Percentiles rank a stretch among this genome's conserved stretches.
Conservation (phyloP, 2,113 vertebrate species). For the Rhinopomastus cyanomelas region DNA sequence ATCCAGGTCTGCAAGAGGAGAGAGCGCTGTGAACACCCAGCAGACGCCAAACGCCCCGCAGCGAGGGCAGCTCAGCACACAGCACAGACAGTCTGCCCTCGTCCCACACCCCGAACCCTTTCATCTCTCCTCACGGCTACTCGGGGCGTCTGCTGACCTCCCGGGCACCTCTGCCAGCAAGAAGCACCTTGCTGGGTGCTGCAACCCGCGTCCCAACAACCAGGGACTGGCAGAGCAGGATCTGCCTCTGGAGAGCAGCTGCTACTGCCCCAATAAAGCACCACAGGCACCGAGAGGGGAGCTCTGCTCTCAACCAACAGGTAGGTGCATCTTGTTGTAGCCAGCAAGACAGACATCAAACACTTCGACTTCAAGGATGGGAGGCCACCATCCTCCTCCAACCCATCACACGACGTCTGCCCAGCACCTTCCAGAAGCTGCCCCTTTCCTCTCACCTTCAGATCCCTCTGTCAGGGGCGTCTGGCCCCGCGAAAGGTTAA, state of each 20-base stretch:
- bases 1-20: constrained; percentile 81
- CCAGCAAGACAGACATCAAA: neutral
- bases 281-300: neutral
- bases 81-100: neutral
- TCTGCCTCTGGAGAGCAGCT: neutral
- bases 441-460: constrained; percentile 80
- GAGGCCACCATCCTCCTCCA: neutral
- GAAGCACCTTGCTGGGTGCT: neutral
- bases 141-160: neutral
- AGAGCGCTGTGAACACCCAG: neutral
- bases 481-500: constrained; percentile 92
- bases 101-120: neutral
- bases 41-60: neutral
- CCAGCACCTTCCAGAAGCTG: neutral
- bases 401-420: accelerated
- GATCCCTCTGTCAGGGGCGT: constrained; percentile 94
- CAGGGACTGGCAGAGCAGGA: neutral
- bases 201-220: neutral
- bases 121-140: accelerated
- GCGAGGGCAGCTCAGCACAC: neutral
- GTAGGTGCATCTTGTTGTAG: neutral
- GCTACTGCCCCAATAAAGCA: accelerated
- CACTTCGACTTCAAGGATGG: neutral
- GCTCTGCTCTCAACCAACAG: neutral
- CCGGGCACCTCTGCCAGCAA: neutral